These are phyloP conservation scores for Epinephelus malabaricus DNA, from an alignment of 2,797 vertebrate species.

Conservation along the genomic window DNA sequence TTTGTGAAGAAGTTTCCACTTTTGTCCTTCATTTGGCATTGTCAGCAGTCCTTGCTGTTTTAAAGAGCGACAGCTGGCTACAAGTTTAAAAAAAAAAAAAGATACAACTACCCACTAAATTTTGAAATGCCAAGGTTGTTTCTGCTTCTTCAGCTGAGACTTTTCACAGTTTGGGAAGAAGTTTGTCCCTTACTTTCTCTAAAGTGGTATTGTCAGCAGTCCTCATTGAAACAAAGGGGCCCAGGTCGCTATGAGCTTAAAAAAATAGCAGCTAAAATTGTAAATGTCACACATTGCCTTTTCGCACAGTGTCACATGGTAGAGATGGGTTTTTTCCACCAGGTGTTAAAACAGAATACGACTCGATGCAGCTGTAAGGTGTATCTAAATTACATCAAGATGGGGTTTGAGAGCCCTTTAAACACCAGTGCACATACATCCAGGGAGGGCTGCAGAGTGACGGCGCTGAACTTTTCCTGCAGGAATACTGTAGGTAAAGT, in stretches of 20 bases:
- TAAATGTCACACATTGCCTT: conserved; percentile 40
- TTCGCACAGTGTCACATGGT: conserved; percentile 21
- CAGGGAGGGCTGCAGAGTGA: not conserved
- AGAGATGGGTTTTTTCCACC: conserved; percentile 1
- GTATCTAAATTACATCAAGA: conserved; percentile 9
- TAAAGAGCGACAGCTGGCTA: conserved; percentile 44
- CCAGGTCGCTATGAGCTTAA: conserved; percentile 17
- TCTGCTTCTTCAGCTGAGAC: conserved; percentile 25
- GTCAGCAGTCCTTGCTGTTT: conserved; percentile 38
- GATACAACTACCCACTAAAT: conserved; percentile 24
- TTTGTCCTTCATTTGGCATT: conserved; percentile 35
- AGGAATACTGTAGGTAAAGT: not conserved
- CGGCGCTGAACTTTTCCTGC: not conserved
- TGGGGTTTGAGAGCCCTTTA: not conserved
- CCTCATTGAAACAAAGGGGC: conserved; percentile 38
- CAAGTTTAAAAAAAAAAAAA: not conserved
- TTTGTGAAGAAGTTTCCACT: conserved; percentile 13
- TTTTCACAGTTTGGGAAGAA: conserved; percentile 34
- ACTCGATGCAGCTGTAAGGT: conserved; percentile 7
- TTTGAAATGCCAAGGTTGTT: conserved; percentile 58
- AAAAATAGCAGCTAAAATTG: conserved; percentile 15
- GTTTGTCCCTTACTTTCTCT: conserved; percentile 30
- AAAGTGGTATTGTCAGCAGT: conserved; percentile 51
- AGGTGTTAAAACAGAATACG: not conserved
- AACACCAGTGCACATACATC: not conserved